phyloP scores from a whole-genome alignment of 2,113 vertebrate species.

The Semnopithecus entellus region DNA sequence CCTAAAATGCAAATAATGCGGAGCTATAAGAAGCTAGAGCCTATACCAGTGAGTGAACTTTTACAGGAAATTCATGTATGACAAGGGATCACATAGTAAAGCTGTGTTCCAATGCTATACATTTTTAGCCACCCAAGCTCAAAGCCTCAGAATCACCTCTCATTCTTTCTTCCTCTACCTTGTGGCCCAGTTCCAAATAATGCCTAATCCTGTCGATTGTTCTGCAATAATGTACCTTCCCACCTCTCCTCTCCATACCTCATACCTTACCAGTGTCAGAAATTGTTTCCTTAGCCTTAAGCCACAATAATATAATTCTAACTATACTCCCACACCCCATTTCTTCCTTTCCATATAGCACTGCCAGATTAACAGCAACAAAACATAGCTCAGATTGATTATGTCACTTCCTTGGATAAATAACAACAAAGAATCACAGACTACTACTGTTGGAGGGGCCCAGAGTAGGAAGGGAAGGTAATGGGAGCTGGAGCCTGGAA shows the following conservation, averaged over 20 bases:
- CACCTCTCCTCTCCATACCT: not conserved
- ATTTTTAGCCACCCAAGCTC: not conserved
- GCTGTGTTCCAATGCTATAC: not conserved
- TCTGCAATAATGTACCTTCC: not conserved
- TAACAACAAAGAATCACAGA: not conserved
- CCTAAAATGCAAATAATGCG: not conserved
- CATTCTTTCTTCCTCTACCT: slow-evolving; percentile 2
- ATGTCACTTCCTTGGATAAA: slow-evolving; percentile 17
- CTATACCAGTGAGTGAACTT: not conserved
- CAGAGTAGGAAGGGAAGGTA: not conserved
- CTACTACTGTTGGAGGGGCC: not conserved
- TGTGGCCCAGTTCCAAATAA: slow-evolving; percentile 27
- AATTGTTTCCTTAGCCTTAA: not conserved
- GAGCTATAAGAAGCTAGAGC: not conserved
- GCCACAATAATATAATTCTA: not conserved
- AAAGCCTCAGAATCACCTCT: not conserved
- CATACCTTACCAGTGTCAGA: not conserved
- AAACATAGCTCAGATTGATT: not conserved
- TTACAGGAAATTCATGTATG: not conserved
- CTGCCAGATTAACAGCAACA: slow-evolving; percentile 51
- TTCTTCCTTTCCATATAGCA: not conserved
- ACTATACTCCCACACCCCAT: not conserved
- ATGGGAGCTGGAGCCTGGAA: not conserved
- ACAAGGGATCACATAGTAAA: not conserved
- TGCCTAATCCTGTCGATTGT: not conserved